phyloP scores from a whole-genome alignment of 2,113 vertebrate species.

The Labeo catla region DNA sequence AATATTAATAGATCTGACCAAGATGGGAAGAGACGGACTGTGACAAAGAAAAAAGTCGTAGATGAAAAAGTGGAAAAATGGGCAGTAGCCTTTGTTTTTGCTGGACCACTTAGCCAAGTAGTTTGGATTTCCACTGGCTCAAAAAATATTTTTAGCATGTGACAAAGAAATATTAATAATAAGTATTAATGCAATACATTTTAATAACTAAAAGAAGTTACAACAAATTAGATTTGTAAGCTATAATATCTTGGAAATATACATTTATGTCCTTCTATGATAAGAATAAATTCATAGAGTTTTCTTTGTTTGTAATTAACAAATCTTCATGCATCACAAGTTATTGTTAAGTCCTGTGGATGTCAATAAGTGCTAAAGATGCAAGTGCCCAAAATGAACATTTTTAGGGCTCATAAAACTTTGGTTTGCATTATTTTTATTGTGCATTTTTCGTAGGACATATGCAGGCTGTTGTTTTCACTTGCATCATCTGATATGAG shows the following conservation, averaged over 20 bases:
- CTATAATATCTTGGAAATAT: no score
- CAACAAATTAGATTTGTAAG: neutral
- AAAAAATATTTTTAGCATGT: neutral
- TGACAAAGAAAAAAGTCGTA: conserved; percentile 49
- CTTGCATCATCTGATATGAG: neutral
- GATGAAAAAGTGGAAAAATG: conserved; percentile 28
- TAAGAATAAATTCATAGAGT: neutral
- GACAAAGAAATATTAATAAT: neutral
- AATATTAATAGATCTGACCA: conserved; percentile 78
- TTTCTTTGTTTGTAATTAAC: neutral
- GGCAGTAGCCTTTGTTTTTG: neutral
- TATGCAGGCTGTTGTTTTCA: neutral
- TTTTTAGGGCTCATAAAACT: neutral
- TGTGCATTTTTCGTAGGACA: no score
- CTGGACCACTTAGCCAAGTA: neutral
- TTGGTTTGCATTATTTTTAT: no score
- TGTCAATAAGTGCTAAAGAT: neutral
- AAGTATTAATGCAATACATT: neutral
- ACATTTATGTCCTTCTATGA: neutral
- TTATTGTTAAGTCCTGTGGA: neutral
- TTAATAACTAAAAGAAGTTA: neutral
- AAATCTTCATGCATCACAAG: neutral
- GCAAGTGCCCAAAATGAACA: neutral
- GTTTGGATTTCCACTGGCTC: neutral
- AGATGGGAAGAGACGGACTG: conserved; percentile 60